Conservation (phyloP, 1,140 invertebrate genomes). For the Caenorhabditis tropicalis region DNA sequence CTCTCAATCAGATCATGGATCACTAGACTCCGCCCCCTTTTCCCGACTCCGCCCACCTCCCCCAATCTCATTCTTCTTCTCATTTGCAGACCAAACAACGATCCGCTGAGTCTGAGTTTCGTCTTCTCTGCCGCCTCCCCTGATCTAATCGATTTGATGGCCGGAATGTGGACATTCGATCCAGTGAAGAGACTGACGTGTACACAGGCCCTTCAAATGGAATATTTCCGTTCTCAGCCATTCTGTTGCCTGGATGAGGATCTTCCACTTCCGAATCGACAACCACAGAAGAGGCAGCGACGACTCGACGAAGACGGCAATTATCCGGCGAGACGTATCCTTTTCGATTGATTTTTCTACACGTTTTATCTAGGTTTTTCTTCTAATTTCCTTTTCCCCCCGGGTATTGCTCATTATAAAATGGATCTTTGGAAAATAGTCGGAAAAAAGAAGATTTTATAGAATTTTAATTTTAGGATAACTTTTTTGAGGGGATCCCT, state of each 20-base stretch:
- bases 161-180: constrained; percentile 80
- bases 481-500: no score
- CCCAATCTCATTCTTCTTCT: no score
- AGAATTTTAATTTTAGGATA: no score
- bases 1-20: no score
- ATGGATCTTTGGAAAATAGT: no score
- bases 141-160: constrained; percentile 87
- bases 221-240: constrained; percentile 64
- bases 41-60: no score
- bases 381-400: neutral
- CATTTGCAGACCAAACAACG: constrained; percentile 76
- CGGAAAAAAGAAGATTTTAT: no score
- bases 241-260: constrained; percentile 67
- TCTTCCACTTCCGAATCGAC: constrained; percentile 59
- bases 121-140: constrained; percentile 94
- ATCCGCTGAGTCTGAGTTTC: constrained; percentile 79
- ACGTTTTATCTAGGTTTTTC: neutral
- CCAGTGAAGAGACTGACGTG: constrained; percentile 82
- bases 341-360: constrained; percentile 17
- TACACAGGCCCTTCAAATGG: constrained; percentile 63
- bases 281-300: neutral
- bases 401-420: no score
- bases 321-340: constrained; percentile 34
- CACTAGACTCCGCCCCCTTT: no score
- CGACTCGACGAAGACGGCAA: constrained; percentile 16